Evolutionary conservation across 1,140 invertebrate species (phyloP).

Genomic region (Lethrus apterus): DNA sequence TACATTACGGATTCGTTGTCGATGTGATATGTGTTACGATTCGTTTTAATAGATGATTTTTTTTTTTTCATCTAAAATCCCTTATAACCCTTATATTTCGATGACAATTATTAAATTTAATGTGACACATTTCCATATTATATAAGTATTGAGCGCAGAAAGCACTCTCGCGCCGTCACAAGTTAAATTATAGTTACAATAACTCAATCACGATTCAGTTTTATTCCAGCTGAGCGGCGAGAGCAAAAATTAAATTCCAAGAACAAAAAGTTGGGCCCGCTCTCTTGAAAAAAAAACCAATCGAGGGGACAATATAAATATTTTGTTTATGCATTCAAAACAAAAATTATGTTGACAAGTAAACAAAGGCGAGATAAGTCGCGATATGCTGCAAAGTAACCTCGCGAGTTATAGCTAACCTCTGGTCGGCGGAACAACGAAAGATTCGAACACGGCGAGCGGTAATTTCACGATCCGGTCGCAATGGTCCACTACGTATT

Average conservation of each 20-base stretch:
- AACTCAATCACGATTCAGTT: constrained; percentile 41
- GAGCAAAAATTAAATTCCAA: constrained; percentile 37
- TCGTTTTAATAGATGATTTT: too few species aligned
- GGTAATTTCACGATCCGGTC: constrained; percentile 1
- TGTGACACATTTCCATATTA: neutral
- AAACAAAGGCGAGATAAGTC: constrained; percentile 43
- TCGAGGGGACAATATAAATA: constrained; percentile 42
- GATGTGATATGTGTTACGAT: too few species aligned
- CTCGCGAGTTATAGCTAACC: constrained; percentile 41
- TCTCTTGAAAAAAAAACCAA: constrained; percentile 31
- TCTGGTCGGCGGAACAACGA: constrained; percentile 21
- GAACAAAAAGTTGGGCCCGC: constrained; percentile 23
- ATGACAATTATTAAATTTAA: neutral
- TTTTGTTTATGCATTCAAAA: constrained; percentile 42
- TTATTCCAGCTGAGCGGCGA: constrained; percentile 21
- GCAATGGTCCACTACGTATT: constrained; percentile 30
- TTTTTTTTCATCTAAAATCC: too few species aligned
- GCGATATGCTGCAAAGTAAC: constrained; percentile 39
- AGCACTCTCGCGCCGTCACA: constrained; percentile 7
- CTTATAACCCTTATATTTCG: neutral
- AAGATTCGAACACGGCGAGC: constrained; percentile 9
- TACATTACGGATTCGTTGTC: too few species aligned
- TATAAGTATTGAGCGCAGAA: constrained; percentile 6
- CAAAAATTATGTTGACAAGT: constrained; percentile 43
- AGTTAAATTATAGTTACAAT: constrained; percentile 39